Evolutionary conservation across 2,888 invertebrate genomes (phyloP), one percentile per base, ranked within the genome.

Genomic region (Netelia virgata): DNA sequence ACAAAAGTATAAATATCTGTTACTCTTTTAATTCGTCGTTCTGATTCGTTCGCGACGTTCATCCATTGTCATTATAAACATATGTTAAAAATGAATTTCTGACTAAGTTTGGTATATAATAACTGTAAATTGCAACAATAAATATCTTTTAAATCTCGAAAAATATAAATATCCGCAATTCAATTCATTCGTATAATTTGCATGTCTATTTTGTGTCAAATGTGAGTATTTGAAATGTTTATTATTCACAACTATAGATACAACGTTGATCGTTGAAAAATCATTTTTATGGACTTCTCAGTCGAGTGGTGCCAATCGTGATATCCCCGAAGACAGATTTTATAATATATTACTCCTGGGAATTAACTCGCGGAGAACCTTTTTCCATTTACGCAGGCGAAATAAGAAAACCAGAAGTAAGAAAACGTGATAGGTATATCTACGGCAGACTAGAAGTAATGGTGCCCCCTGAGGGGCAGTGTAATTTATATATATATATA

Each of bases 401-500:
- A 81, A 84, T 77, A 78, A 69, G 74, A 84, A 73, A 66, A 77
- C 63, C 47, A 14, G 57, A 57, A 47, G 59, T 53, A 59, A 69
- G 75, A 75, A 76, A 59, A 68, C 28, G 36, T 16, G 53, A 75
- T 77, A 50, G 68, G 43, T 79, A 64, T 74, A 69, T 77, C 47
- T 70, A 82, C 36, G 74, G 64, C 55, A 59, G 43, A 77, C 69
- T 20, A 55, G 69, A 77, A 68, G 64, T 84, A 84, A 84, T 84
- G 83, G 84, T 77, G 77, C 77, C 74, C 84, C 77, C 53, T 78
- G 74, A 76, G 84, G 81, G 59, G 43, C 41, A 53, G 16, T 20
- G 18, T 69, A 59, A 47, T 10, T 57, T 76, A 36, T n/a, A 36
- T 55, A 36, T 63, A 55, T 70, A 41, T 23, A 36, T 61, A 64